Evolutionary conservation across 2,113 vertebrate species (phyloP), one percentile per base, ranked within the genome.

Genomic region (Mionectes macconnelli): DNA sequence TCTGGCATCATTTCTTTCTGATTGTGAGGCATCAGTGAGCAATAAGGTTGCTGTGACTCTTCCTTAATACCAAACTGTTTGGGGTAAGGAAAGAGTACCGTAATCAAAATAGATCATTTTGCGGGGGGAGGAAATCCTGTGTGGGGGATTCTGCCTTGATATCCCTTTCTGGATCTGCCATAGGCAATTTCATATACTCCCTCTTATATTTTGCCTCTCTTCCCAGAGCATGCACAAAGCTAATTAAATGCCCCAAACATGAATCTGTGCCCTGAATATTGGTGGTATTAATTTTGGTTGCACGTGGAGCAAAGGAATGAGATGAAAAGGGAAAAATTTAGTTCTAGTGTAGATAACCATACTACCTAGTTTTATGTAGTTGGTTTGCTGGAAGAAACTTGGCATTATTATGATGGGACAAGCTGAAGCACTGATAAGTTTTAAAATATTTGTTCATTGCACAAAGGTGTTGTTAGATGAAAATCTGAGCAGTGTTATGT

Each of bases 41-140:
- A 77, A 3, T 64, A 35, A 3, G 2, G 37, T 72, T 91, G 59
- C 53, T 42, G 21, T 53, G 35, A 52, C 27, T 62, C 73, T 59
- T 80, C 25, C 40, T 45, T 74, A 47, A 47, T 52, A 53, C 12
- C 33, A 66, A 11, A 59, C 20, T 69, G 6, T 42, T 60, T 24
- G 11, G 25, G 4, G 24, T 70, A 50, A 53, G 24, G 49, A 75
- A 69, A 94, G 47, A 78, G 47, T 18, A 14, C 14, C 28, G 12
- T 55, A 39, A 82, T 73, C 31, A 72, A 84, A 89, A 52, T 2
- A 47, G 19, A 31, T 24, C 1, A 49, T 66, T 67, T 1, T 18
- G n/a, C n/a, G 2, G 0, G 8, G 23, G 5, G 8, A 0, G 1
- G 5, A 80, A 18, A 1, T 31, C 22, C 31, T 42, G 14, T 28